phyloP scores from a whole-genome alignment of 1,140 invertebrate species.

The Campodea augens region DNA sequence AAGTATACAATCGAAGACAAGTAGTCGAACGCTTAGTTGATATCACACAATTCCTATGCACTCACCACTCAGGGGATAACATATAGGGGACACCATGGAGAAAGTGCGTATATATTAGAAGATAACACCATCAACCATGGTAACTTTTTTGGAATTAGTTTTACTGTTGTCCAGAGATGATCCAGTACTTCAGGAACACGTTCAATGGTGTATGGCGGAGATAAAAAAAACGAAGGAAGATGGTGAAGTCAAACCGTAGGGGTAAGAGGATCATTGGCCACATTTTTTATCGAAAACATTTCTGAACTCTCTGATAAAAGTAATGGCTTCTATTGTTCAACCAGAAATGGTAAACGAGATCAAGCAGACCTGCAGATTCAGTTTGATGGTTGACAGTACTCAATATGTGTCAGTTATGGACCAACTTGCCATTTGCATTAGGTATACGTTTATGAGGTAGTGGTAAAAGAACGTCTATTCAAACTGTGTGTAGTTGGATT shows the following conservation, averaged over 20 bases:
- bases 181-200: not conserved
- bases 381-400: not conserved
- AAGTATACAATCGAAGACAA: no score
- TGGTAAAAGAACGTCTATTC: not conserved
- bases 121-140: not conserved
- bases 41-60: no score
- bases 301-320: not conserved
- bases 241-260: not conserved
- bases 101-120: no score
- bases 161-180: not conserved
- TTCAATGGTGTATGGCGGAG: not conserved
- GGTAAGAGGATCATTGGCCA: not conserved
- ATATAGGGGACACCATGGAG: no score
- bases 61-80: no score
- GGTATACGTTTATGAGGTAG: not conserved
- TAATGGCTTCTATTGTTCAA: not conserved
- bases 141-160: not conserved
- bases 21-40: no score
- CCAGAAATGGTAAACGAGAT: not conserved
- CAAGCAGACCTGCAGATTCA: not conserved
- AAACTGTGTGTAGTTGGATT: not conserved
- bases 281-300: not conserved
- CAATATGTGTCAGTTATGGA: not conserved
- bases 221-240: not conserved
- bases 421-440: not conserved